These are phyloP conservation scores for Micrasema longulum DNA, from an alignment of 1,140 invertebrate genomes.

Conservation along the genomic window DNA sequence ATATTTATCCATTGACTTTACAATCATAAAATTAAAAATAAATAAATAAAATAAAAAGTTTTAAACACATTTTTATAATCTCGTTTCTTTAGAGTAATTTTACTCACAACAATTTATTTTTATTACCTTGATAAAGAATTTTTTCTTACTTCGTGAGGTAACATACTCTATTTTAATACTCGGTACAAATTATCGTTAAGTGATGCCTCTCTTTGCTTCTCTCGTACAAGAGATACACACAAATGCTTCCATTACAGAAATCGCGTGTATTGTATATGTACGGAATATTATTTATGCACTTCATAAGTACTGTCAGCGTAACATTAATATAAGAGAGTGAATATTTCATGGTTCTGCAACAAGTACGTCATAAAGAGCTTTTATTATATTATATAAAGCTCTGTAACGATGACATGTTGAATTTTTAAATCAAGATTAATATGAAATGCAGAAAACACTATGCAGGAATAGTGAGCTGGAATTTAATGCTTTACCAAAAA, in stretches of 20 bases:
- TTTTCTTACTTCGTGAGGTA: too few relatives aligned
- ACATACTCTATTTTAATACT: conserved; percentile 3
- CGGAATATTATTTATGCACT: neutral
- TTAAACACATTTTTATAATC: too few relatives aligned
- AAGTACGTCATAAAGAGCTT: neutral
- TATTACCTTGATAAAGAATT: too few relatives aligned
- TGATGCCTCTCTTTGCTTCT: conserved; percentile 12
- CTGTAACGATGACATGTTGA: neutral
- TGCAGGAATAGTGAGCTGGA: too few relatives aligned
- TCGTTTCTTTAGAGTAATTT: too few relatives aligned
- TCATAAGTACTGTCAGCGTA: neutral
- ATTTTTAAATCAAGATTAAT: neutral
- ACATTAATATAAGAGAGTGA: neutral
- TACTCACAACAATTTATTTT: too few relatives aligned
- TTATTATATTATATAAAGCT: neutral
- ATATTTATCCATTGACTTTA: too few relatives aligned
- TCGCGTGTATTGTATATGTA: conserved; percentile 1
- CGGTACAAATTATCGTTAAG: conserved; percentile 3
- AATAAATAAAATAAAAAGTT: too few relatives aligned
- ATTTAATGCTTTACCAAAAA: neutral
- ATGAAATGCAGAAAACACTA: neutral
- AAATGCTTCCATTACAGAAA: conserved; percentile 19
- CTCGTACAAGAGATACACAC: conserved; percentile 7
- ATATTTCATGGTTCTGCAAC: neutral
- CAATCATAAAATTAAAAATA: too few relatives aligned